phyloP scores from a whole-genome alignment of 2,797 vertebrate genomes.

The Gymnothorax javanicus region DNA sequence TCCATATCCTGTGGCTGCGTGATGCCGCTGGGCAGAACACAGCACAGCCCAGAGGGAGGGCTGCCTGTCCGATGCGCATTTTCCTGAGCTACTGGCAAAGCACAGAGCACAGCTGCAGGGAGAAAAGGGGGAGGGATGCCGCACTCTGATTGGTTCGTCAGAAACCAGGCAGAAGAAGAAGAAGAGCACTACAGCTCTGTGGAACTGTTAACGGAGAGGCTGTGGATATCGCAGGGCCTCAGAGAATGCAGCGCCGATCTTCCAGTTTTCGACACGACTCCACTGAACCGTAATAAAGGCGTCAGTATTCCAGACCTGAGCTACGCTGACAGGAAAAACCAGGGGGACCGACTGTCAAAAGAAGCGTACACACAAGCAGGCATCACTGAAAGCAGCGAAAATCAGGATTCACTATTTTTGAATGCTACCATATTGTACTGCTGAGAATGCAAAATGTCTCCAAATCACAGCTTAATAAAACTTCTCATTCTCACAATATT shows the following conservation, averaged over 20 bases:
- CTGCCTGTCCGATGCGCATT: slow-evolving; percentile 34
- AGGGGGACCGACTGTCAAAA: not conserved
- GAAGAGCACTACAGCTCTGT: slow-evolving; percentile 49
- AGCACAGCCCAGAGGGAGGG: slow-evolving; percentile 24
- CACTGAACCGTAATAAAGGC: slow-evolving; percentile 5
- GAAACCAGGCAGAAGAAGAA: slow-evolving; percentile 77
- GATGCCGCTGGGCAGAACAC: not conserved
- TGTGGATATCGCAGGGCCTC: slow-evolving; percentile 31
- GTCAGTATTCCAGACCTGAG: slow-evolving; percentile 12
- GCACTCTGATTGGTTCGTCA: slow-evolving; percentile 71
- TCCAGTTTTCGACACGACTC: slow-evolving; percentile 21
- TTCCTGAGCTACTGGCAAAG: slow-evolving; percentile 42
- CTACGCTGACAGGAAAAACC: slow-evolving; percentile 4
- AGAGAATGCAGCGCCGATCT: slow-evolving; percentile 35
- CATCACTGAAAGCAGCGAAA: not conserved
- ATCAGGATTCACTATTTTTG: slow-evolving; percentile 5
- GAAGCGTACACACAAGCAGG: not conserved
- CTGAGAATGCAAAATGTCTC: not conserved
- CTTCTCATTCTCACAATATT: not conserved
- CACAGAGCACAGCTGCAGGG: slow-evolving; percentile 47
- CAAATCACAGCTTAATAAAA: not conserved
- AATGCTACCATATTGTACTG: not conserved
- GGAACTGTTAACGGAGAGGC: not conserved
- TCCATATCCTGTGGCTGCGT: not conserved
- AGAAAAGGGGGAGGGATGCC: slow-evolving; percentile 47